These are phyloP conservation scores for Cantharis nigra DNA, from an alignment of 2,888 invertebrate genomes.

Conservation along the genomic window DNA sequence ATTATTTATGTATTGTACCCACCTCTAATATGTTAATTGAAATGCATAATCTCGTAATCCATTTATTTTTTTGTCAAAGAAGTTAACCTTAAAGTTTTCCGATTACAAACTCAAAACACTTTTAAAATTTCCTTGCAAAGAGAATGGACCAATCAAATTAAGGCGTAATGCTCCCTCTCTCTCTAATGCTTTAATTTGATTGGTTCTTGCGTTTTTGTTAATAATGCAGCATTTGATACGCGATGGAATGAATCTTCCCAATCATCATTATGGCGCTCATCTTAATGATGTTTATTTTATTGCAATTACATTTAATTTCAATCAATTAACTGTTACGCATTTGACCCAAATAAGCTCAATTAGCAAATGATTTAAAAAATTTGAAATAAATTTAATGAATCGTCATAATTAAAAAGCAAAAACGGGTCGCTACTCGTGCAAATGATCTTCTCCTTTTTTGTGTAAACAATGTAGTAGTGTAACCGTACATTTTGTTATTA, in stretches of 20 bases:
- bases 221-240: too few species aligned
- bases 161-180: too few species aligned
- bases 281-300: not conserved
- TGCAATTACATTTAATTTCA: not conserved
- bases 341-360: not conserved
- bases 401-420: not conserved
- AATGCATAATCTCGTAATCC: not conserved
- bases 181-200: too few species aligned
- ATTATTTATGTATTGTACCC: not conserved
- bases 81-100: not conserved
- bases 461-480: not conserved
- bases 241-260: not conserved
- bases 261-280: not conserved
- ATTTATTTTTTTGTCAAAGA: not conserved
- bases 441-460: not conserved
- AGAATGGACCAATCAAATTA: too few species aligned
- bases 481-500: not conserved
- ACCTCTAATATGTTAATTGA: not conserved
- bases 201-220: too few species aligned
- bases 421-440: not conserved
- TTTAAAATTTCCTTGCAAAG: too few species aligned
- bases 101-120: too few species aligned
- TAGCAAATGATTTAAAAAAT: not conserved
- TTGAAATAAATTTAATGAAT: not conserved
- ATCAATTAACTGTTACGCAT: not conserved